These are phyloP conservation scores for Hybos culiciformis DNA, from an alignment of 2,888 invertebrate species.

Conservation along the genomic window DNA sequence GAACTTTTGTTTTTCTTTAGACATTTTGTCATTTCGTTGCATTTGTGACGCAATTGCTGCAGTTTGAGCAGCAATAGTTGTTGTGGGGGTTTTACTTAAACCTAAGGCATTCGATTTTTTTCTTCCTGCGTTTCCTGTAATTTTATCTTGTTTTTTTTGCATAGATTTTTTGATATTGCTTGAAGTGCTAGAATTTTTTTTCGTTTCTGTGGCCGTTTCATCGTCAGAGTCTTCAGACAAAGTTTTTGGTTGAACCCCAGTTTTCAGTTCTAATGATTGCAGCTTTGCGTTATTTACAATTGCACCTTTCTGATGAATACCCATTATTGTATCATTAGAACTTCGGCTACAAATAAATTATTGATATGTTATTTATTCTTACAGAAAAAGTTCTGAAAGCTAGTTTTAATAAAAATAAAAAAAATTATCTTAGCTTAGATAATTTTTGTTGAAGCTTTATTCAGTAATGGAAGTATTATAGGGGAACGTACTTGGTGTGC, in stretches of 20 bases:
- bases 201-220: constrained; percentile 10
- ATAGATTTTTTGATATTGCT: too few relatives aligned
- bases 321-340: too few relatives aligned
- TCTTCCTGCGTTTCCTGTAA: constrained; percentile 3
- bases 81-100: not conserved
- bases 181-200: constrained; percentile 7
- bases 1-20: constrained; percentile 78
- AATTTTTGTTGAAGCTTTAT: constrained; percentile 7
- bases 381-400: too few relatives aligned
- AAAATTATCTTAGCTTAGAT: too few relatives aligned
- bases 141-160: constrained; percentile 9
- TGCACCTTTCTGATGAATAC: not conserved
- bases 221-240: constrained; percentile 15
- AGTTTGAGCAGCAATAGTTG: not conserved
- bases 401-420: too few relatives aligned
- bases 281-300: not conserved
- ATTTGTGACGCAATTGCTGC: constrained; percentile 21
- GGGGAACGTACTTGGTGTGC: constrained; percentile 9
- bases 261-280: constrained; percentile 7
- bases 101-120: constrained; percentile 9
- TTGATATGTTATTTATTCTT: too few relatives aligned
- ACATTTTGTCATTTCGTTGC: constrained; percentile 56
- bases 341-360: too few relatives aligned
- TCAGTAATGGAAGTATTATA: not conserved
- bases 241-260: constrained; percentile 14